These are phyloP conservation scores for Elanoides forficatus DNA, from an alignment of 2,113 vertebrate genomes.

Conservation along the genomic window DNA sequence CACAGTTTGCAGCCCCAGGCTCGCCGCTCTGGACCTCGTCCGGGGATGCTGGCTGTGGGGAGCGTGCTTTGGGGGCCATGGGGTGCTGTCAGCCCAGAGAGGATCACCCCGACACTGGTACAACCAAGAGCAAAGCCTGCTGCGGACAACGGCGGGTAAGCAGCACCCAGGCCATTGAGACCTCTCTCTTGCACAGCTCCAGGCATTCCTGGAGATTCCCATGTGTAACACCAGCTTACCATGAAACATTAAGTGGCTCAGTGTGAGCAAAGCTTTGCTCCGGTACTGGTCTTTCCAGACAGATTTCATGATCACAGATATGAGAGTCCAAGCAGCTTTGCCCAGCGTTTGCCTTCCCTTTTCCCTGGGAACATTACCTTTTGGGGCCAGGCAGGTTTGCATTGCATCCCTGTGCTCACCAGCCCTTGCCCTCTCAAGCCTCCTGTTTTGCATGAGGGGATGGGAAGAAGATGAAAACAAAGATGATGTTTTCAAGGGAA, in stretches of 20 bases:
- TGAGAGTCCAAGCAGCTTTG: neutral
- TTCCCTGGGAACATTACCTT: neutral
- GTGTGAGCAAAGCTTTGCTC: neutral
- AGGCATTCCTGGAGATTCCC: neutral
- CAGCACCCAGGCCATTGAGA: neutral
- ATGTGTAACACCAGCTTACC: neutral
- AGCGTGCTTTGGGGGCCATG: neutral
- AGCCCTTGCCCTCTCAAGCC: neutral
- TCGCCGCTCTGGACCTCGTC: neutral
- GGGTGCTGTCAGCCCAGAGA: neutral
- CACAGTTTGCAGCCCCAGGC: neutral
- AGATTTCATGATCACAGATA: neutral
- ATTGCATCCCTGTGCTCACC: neutral
- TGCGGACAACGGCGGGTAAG: accelerated
- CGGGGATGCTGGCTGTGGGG: neutral
- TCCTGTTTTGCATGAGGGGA: neutral
- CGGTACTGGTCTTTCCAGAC: neutral
- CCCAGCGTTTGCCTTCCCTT: neutral
- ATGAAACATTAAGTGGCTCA: neutral
- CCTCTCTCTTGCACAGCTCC: neutral
- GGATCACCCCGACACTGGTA: too few species aligned
- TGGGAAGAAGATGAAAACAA: neutral
- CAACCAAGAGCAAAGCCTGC: neutral
- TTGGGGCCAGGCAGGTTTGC: neutral
- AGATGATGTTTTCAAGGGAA: neutral